phyloP scores from a whole-genome alignment of 1,140 invertebrate genomes.

The Drosophila sucinea region DNA sequence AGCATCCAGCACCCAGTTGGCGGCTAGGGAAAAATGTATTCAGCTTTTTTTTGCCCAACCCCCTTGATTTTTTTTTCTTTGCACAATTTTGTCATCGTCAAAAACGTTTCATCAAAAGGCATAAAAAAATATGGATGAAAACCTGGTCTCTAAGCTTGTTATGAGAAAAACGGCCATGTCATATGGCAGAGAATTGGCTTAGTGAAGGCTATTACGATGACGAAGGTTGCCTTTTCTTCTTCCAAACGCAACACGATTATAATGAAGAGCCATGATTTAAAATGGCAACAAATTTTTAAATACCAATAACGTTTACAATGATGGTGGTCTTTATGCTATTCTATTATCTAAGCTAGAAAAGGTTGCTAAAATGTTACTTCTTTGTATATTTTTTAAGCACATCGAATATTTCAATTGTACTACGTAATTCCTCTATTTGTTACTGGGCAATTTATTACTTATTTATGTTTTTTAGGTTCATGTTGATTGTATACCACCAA shows the following conservation, averaged over 20 bases:
- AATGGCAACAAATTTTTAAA: not conserved
- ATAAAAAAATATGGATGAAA: not conserved
- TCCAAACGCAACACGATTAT: not conserved
- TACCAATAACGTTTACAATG: not conserved
- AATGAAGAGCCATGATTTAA: conserved; percentile 3
- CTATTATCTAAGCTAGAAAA: too few species aligned
- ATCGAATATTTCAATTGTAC: too few species aligned
- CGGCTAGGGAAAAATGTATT: not conserved
- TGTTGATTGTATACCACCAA: too few species aligned
- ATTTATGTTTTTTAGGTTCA: too few species aligned
- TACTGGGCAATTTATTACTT: too few species aligned
- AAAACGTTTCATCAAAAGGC: conserved; percentile 1
- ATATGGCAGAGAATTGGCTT: not conserved
- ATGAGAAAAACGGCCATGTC: not conserved
- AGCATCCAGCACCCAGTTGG: not conserved
- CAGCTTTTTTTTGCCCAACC: not conserved
- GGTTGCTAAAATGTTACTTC: too few species aligned
- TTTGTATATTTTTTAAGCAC: too few species aligned
- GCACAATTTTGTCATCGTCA: conserved; percentile 2
- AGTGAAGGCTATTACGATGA: conserved; percentile 5
- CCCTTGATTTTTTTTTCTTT: not conserved
- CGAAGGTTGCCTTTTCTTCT: not conserved
- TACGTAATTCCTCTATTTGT: too few species aligned
- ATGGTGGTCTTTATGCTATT: too few species aligned
- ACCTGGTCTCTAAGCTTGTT: not conserved